Base-by-base conservation (phyloP, 30 jellyfish, hydroid and myxozoan genomes). In the Pseudorhiza aurosa region DNA sequence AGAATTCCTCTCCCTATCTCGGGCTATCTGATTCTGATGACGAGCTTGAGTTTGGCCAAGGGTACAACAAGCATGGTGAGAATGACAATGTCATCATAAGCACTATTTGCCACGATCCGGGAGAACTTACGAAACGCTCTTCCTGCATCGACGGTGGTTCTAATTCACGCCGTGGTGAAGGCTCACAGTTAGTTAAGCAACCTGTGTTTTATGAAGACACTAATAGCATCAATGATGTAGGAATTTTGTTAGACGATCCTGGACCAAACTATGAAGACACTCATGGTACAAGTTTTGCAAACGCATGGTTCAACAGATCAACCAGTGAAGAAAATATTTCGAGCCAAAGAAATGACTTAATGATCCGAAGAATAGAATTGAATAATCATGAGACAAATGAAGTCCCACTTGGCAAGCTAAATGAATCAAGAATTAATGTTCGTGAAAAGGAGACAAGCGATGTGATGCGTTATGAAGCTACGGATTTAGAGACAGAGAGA, bases 1-100 rank as follows among this genome's bases (percentile, higher is more conserved):
- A 44, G 14, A 59, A 37, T 17, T 49, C 76, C 0, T 33, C 14
- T 7, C 46, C 72, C 6, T 71, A 49, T 25, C 22, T 25, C 0
- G 56, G 55, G 15, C n/a, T 47, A 1, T 80, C 91, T 26, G 84
- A 80, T 51, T 80, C 91, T n/a, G 91, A 80, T 15, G 76, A 70
- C 0, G 91, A 80, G 60, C 33, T 80, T 53, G 77, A 80, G 29
- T 80, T 80, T 51, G 91, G 91, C 53, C 40, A 18, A 39, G 26
- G 37, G 29, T 24, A 11, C 7, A 12, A 28, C 17, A n/a, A 21
- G 6, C 26, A 1, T 30, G 43, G 27, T 19, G 85, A 72, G 24
- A 35, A 42, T 27, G 45, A 47, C 42, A 29, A 43, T 10, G 25
- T 29, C 14, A 21, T n/a, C n/a, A n/a, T n/a, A n/a, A n/a, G n/a